These are phyloP conservation scores for Pseudolaguvia tuberculata DNA, from an alignment of 2,113 vertebrate genomes.

Conservation along the genomic window DNA sequence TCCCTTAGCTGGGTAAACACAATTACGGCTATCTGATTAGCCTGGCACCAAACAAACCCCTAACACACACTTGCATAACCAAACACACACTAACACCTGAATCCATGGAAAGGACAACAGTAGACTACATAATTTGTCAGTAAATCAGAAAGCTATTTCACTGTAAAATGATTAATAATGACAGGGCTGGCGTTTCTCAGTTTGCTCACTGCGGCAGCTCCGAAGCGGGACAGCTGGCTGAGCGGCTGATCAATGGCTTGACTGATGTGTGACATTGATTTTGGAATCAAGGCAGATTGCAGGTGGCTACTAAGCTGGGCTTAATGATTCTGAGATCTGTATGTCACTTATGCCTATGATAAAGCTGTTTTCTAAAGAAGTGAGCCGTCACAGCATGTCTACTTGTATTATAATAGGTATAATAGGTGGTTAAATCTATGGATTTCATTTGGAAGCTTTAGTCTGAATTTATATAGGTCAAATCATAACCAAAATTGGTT, in stretches of 20 bases:
- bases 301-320: conserved; percentile 21
- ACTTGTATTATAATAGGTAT: neutral
- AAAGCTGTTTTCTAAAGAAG: neutral
- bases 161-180: conserved; percentile 33
- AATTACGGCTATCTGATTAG: conserved; percentile 60
- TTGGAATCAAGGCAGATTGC: conserved; percentile 29
- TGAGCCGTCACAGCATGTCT: neutral
- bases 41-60: conserved; percentile 48
- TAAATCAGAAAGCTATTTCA: conserved; percentile 29
- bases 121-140: neutral
- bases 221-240: conserved; percentile 26
- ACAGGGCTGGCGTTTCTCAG: conserved; percentile 6
- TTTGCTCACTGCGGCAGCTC: conserved; percentile 26
- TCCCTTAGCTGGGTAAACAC: conserved; percentile 56
- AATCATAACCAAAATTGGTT: neutral
- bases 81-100: neutral
- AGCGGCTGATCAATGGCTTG: conserved; percentile 32
- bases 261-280: conserved; percentile 38
- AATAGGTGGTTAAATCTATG: neutral
- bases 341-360: conserved; percentile 3
- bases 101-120: neutral
- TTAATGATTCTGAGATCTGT: conserved; percentile 25
- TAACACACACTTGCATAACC: conserved; percentile 10
- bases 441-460: neutral
- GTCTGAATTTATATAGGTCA: neutral